These are phyloP conservation scores for Sinelater perroti DNA, from an alignment of 2,888 invertebrate species.

Conservation along the genomic window DNA sequence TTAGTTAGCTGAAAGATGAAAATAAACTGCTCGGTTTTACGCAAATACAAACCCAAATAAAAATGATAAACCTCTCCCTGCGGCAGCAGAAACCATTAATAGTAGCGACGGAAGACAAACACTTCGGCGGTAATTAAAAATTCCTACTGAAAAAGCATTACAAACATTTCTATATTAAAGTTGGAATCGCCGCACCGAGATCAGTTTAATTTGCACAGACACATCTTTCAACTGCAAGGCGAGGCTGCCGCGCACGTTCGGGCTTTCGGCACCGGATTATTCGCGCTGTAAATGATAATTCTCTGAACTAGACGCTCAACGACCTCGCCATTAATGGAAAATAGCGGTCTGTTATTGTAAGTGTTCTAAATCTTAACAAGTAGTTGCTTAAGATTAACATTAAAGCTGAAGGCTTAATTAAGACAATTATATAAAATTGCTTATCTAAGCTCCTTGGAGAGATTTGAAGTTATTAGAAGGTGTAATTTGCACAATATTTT, in stretches of 20 bases:
- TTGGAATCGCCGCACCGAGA: not conserved
- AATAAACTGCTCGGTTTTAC: too few relatives aligned
- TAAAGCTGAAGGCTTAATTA: too few relatives aligned
- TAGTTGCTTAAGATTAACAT: too few relatives aligned
- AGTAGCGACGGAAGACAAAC: not conserved
- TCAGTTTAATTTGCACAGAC: conserved; percentile 25
- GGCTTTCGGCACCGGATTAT: conserved; percentile 19
- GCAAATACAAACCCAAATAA: too few relatives aligned
- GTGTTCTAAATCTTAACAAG: too few relatives aligned
- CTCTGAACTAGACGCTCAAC: conserved; percentile 5
- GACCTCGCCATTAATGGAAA: conserved; percentile 13
- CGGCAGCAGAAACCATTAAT: too few relatives aligned
- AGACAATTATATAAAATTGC: too few relatives aligned
- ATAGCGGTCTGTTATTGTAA: not conserved
- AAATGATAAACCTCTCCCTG: too few relatives aligned
- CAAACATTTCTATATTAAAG: conserved; percentile 19
- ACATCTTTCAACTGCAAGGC: conserved; percentile 23
- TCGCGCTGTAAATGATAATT: conserved; percentile 17
- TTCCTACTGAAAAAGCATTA: conserved; percentile 6
- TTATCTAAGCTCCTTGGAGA: too few relatives aligned
- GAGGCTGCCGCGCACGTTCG: conserved; percentile 17
- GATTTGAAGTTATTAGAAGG: too few relatives aligned
- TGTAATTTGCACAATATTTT: too few relatives aligned
- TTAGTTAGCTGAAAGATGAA: too few relatives aligned
- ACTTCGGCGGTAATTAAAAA: conserved; percentile 15